These are phyloP conservation scores for Apistogramma diplotaenia DNA, from an alignment of 2,113 vertebrate species.

Conservation along the genomic window DNA sequence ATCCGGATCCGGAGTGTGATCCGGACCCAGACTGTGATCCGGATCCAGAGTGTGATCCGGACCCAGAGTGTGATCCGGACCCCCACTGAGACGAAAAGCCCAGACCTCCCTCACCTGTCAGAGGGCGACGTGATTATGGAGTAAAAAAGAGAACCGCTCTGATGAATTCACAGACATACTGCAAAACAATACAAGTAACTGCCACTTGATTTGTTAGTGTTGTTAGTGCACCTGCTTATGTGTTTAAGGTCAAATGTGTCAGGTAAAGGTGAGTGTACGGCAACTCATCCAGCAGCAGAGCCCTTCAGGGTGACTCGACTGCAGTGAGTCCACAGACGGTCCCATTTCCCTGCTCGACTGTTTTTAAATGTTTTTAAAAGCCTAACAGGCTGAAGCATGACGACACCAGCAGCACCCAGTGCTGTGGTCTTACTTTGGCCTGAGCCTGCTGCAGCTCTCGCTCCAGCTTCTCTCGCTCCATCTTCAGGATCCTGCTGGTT, in stretches of 20 bases:
- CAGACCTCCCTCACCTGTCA: no score
- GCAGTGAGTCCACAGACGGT: neutral
- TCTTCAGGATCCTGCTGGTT: slow-evolving; percentile 86
- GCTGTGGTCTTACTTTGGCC: slow-evolving; percentile 76
- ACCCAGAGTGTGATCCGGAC: no score
- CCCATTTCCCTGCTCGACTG: no score
- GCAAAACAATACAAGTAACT: no score
- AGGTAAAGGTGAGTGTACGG: neutral
- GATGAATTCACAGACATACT: no score
- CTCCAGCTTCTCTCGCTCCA: slow-evolving; percentile 87
- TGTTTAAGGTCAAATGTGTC: neutral
- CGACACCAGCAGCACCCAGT: neutral
- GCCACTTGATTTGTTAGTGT: neutral
- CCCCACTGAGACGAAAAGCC: no score
- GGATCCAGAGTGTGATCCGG: no score
- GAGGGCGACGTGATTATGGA: no score
- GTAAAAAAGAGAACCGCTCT: no score
- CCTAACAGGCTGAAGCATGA: neutral
- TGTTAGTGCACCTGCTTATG: neutral
- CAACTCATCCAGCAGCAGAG: neutral
- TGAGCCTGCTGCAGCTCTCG: slow-evolving; percentile 89
- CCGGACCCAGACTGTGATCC: no score
- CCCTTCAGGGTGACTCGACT: neutral
- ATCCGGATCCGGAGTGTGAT: no score
- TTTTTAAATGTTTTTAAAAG: no score